These are phyloP conservation scores for Chromis chromis DNA, from an alignment of 2,797 vertebrate genomes.

Conservation along the genomic window DNA sequence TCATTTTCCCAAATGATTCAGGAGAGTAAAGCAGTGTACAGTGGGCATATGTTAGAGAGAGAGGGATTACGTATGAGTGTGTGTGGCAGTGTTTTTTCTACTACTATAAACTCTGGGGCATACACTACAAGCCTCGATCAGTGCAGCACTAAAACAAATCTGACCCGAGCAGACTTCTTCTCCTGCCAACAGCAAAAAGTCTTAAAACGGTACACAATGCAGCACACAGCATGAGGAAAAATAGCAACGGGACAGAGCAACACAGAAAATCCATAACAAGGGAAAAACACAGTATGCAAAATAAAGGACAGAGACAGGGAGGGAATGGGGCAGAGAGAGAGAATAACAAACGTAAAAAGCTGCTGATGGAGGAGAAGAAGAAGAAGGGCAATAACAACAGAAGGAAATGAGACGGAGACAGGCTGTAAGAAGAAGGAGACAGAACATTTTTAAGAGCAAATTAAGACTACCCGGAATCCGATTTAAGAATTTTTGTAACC, in stretches of 20 bases:
- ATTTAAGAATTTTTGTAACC: constrained; percentile 41
- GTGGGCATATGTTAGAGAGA: constrained; percentile 1
- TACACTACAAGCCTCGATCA: constrained; percentile 40
- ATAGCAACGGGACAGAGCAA: constrained; percentile 1
- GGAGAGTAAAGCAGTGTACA: neutral
- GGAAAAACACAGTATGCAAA: constrained; percentile 13
- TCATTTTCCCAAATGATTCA: constrained; percentile 31
- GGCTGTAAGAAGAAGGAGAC: constrained; percentile 23
- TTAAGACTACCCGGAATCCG: constrained; percentile 54
- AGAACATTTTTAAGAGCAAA: constrained; percentile 42
- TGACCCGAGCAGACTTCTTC: constrained; percentile 40
- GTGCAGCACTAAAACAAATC: constrained; percentile 52
- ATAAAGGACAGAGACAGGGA: neutral
- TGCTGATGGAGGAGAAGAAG: constrained; percentile 20
- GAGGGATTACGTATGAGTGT: neutral
- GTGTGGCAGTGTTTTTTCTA: neutral
- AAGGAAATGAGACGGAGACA: constrained; percentile 48
- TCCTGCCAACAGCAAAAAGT: constrained; percentile 58
- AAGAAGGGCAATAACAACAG: constrained; percentile 25
- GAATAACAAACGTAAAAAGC: constrained; percentile 39
- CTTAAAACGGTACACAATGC: constrained; percentile 49
- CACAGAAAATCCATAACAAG: constrained; percentile 30
- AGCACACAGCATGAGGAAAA: constrained; percentile 24
- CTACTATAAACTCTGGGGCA: constrained; percentile 35
- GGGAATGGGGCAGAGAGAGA: neutral